Evolutionary conservation across 2,113 vertebrate genomes (phyloP).

Genomic region (Rhinogobius similis): DNA sequence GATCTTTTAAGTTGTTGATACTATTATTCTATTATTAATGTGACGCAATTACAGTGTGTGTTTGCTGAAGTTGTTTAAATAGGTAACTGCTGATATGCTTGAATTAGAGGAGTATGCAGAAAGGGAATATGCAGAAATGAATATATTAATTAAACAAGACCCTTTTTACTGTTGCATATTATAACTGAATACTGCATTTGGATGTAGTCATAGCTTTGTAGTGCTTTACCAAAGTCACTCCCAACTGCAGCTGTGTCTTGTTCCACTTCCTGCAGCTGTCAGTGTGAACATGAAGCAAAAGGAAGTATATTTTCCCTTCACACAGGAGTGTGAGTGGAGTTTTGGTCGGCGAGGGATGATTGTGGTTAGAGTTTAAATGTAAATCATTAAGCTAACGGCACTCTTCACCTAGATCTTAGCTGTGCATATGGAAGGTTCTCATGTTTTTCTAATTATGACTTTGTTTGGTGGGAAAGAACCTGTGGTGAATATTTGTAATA

Average conservation of each 20-base stretch:
- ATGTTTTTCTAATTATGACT: too few species aligned
- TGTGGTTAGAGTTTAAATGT: background rate
- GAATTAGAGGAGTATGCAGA: too few species aligned
- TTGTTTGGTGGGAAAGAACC: too few species aligned
- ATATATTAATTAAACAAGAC: too few species aligned
- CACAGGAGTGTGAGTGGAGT: too few species aligned
- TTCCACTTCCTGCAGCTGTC: conserved; percentile 54
- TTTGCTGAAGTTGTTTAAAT: background rate
- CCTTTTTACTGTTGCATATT: too few species aligned
- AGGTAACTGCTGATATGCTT: too few species aligned
- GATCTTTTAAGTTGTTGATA: background rate
- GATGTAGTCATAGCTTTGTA: background rate
- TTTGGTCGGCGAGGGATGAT: too few species aligned
- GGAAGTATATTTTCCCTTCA: conserved; percentile 44
- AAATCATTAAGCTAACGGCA: background rate
- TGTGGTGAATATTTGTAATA: too few species aligned
- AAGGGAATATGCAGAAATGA: too few species aligned
- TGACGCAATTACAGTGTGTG: background rate
- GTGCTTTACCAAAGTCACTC: conserved; percentile 29
- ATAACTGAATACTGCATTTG: too few species aligned
- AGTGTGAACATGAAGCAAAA: conserved; percentile 12
- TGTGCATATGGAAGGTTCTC: background rate
- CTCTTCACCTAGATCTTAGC: background rate
- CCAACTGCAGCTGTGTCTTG: conserved; percentile 57
- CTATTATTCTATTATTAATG: background rate